These are phyloP conservation scores for Sylvilagus floridanus DNA, from an alignment of 2,797 vertebrate species.

Conservation along the genomic window DNA sequence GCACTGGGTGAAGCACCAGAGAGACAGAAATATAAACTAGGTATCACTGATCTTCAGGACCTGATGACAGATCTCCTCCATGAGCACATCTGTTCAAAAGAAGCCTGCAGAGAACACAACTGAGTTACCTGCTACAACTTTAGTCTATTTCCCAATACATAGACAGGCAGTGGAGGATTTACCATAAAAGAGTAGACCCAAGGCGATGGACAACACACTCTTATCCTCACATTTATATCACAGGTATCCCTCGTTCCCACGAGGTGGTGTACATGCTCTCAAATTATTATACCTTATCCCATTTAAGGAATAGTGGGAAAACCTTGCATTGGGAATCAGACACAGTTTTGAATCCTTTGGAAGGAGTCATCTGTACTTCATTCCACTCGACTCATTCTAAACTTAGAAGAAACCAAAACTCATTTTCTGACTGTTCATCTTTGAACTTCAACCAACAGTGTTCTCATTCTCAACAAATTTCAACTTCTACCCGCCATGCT, in stretches of 20 bases:
- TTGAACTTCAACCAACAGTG: not conserved
- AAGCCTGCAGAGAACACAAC: not conserved
- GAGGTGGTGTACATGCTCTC: not conserved
- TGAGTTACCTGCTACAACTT: not conserved
- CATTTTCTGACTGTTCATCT: not conserved
- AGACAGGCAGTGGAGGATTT: not conserved
- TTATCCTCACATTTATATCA: not conserved
- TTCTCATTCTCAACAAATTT: not conserved
- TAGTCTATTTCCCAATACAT: not conserved
- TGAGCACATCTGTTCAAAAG: not conserved
- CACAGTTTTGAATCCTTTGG: not conserved
- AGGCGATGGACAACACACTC: not conserved
- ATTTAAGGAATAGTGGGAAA: not conserved
- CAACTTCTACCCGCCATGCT: not conserved
- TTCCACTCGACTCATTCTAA: not conserved
- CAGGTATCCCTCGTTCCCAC: not conserved
- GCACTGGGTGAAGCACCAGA: not conserved
- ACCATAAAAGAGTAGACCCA: not conserved
- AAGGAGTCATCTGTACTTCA: not conserved
- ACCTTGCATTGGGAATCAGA: not conserved
- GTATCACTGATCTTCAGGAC: not conserved
- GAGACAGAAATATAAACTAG: not conserved
- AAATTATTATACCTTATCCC: not conserved
- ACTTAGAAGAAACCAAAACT: not conserved
- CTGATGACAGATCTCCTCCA: not conserved